phyloP scores from a whole-genome alignment of 2,797 vertebrate genomes.

The Enteromius fasciolatus region DNA sequence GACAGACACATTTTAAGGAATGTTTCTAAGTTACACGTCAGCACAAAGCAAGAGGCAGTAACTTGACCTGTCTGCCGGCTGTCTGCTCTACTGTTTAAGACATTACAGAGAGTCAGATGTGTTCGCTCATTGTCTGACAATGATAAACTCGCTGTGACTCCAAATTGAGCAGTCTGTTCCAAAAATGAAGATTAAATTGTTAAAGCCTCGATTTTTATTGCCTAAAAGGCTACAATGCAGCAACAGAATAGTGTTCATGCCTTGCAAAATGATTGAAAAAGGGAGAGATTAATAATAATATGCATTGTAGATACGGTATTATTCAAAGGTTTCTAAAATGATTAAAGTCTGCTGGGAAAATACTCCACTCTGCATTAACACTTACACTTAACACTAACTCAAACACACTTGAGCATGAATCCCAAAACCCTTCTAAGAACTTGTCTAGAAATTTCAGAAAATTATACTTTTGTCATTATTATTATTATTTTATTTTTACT shows the following conservation, averaged over 20 bases:
- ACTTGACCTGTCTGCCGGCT: constrained; percentile 18
- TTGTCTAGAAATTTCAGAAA: not conserved
- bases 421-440: not conserved
- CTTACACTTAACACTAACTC: not conserved
- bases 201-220: not conserved
- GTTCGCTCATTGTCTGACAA: constrained; percentile 1
- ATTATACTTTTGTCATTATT: not conserved
- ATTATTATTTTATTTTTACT: too few relatives aligned
- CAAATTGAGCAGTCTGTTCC: not conserved
- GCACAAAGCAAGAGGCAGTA: constrained; percentile 7
- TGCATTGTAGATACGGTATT: not conserved
- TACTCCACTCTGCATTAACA: not conserved
- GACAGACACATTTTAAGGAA: constrained; percentile 10
- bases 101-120: constrained; percentile 18
- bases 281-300: not conserved
- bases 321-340: not conserved
- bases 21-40: constrained; percentile 6
- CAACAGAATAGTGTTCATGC: not conserved
- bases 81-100: constrained; percentile 20
- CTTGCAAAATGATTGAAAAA: not conserved
- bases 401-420: not conserved
- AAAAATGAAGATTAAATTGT: not conserved
- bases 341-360: not conserved
- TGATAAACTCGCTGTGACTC: not conserved
- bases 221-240: not conserved